Base-by-base conservation (phyloP, 2,888 invertebrate species). In the Lacanobia wlatinum region DNA sequence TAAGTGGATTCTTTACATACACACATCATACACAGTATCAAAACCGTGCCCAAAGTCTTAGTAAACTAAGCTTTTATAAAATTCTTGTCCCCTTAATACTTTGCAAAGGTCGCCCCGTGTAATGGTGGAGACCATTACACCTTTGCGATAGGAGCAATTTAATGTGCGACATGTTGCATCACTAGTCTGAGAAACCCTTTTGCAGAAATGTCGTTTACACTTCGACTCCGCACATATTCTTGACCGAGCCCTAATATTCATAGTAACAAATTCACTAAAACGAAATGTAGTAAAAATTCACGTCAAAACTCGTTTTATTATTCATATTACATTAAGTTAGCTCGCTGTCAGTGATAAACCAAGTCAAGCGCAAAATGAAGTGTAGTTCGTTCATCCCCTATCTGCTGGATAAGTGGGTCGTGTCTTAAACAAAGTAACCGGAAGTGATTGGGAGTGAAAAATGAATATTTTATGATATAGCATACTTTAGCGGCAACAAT, bases 311-410 rank as follows among this genome's bases (percentile, higher is more conserved):
- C 34, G 6, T 18, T 73, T 28, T 38, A 61, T 46, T 71, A 73
- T 83, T 66, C 46, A 64, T 70, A 76, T 21, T 48, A 79, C 18
- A 50, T 60, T 48, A 63, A 59, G 66, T 70, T 48, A 72, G 46
- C 63, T 63, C 64, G 53, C 69, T 77, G 63, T 70, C 65, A 70
- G 63, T 72, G 58, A 80, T 75, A 76, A 73, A 81, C 60, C 48
- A 71, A 85, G 73, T 73, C 68, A 72, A 78, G 77, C 71, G 64
- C 73, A 48, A 84, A 85, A 86, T 78, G 52, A 81, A 59, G 56
- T 69, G 68, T 78, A 82, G 71, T 78, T 60, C 71, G 60, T 65
- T 73, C 62, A 68, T 66, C 68, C 68, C 56, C 52, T 59, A 59
- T 78, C 38, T 52, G 0, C 21, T 23, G n/a, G 53, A 68, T 80